phyloP scores from a whole-genome alignment of 2,113 vertebrate genomes.

The Bagarius yarrelli region DNA sequence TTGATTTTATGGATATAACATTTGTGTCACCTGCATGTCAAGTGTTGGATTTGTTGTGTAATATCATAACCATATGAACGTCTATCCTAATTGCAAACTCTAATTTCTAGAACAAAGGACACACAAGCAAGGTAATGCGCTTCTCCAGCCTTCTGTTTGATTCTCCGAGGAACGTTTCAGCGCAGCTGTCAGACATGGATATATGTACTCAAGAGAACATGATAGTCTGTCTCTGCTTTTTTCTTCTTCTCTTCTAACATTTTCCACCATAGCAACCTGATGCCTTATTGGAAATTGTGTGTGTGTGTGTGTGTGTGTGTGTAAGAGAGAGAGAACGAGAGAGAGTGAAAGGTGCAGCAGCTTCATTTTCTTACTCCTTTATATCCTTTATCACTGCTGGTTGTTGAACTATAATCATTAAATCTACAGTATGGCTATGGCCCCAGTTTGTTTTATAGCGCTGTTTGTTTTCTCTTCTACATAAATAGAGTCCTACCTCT shows the following conservation, averaged over 20 bases:
- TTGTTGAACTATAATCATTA: not conserved
- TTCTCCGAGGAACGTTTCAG: constrained; percentile 21
- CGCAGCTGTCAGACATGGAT: constrained; percentile 26
- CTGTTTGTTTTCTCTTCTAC: not conserved
- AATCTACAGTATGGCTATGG: not conserved
- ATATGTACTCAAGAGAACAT: constrained; percentile 19
- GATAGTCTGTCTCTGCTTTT: constrained; percentile 20
- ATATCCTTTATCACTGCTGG: not conserved
- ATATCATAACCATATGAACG: constrained; percentile 1
- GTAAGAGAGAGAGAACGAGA: not conserved
- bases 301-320: not conserved
- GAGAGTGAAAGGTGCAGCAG: constrained; percentile 19
- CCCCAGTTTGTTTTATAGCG: not conserved
- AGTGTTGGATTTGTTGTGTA: not conserved
- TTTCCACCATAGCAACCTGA: constrained; percentile 1
- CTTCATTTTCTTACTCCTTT: not conserved
- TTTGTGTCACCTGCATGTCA: not conserved
- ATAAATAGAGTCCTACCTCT: not conserved
- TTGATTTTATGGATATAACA: not conserved
- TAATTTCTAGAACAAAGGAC: not conserved
- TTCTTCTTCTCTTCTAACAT: not conserved
- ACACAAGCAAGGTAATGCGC: constrained; percentile 5
- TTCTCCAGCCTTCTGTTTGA: constrained; percentile 13
- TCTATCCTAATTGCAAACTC: not conserved
- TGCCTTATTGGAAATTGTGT: not conserved